These are phyloP conservation scores for Chrysolina oricalcia DNA, from an alignment of 2,888 invertebrate genomes.

Conservation along the genomic window DNA sequence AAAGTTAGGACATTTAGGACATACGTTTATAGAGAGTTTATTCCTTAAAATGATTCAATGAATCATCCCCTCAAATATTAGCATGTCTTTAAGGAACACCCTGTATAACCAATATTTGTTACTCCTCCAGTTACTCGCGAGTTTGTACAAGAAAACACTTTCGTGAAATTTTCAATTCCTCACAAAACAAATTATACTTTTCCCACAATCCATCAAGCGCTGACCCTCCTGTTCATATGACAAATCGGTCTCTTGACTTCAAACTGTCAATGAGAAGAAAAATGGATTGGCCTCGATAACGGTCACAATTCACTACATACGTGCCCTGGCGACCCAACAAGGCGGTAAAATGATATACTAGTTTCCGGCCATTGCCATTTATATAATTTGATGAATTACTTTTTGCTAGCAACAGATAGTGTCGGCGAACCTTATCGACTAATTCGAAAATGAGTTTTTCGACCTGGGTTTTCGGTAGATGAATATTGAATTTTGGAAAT, in stretches of 20 bases:
- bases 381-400: constrained; percentile 13
- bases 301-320: not conserved
- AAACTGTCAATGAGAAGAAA: constrained; percentile 1
- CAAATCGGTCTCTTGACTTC: constrained; percentile 21
- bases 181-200: not conserved
- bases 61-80: no score
- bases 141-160: no score
- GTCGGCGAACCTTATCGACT: not conserved
- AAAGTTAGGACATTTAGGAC: no score
- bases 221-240: constrained; percentile 2
- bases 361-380: not conserved
- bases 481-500: not conserved
- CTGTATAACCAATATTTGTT: no score
- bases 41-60: no score
- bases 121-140: no score
- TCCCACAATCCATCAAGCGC: not conserved
- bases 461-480: not conserved
- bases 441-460: not conserved
- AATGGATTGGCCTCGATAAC: constrained; percentile 12
- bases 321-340: constrained; percentile 2
- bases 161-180: not conserved
- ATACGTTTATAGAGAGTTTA: no score
- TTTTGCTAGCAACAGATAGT: not conserved
- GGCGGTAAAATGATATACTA: constrained; percentile 7
- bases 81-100: no score